A percentile compares a stretch with the other conserved stretches of the same genome.
Evolutionary conservation across 2,113 vertebrate genomes (phyloP).

Genomic region (Cyprinodon variegatus): DNA sequence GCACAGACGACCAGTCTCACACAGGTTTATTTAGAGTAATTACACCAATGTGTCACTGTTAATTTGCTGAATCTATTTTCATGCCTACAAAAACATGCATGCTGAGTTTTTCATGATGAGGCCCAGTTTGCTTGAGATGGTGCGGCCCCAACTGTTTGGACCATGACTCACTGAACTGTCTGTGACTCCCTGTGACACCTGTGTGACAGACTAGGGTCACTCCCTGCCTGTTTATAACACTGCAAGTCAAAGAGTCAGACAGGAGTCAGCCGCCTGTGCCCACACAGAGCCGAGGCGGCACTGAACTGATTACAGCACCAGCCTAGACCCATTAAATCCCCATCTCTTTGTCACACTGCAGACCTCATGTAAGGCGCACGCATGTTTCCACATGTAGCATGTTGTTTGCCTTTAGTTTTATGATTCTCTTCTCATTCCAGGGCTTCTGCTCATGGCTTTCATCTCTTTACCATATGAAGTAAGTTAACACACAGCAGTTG

Average conservation of each 20-base stretch:
- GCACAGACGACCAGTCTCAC: slow-evolving; percentile 14
- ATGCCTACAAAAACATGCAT: slow-evolving; percentile 30
- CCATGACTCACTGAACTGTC: slow-evolving; percentile 50
- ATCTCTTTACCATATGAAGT: slow-evolving; percentile 96
- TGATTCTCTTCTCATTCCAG: slow-evolving; percentile 75
- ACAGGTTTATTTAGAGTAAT: slow-evolving; percentile 25
- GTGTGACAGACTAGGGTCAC: slow-evolving; percentile 61
- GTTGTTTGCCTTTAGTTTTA: slow-evolving; percentile 41
- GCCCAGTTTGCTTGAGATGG: slow-evolving; percentile 14
- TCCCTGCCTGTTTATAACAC: slow-evolving; percentile 45
- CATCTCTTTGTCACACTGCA: slow-evolving; percentile 40
- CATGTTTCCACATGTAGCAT: slow-evolving; percentile 50
- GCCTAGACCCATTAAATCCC: slow-evolving; percentile 74
- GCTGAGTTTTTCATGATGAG: slow-evolving; percentile 20
- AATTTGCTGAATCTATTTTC: slow-evolving; percentile 17
- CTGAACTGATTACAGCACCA: slow-evolving; percentile 62
- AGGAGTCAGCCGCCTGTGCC: slow-evolving; percentile 53
- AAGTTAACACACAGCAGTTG: slow-evolving; percentile 75
- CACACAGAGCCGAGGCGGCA: slow-evolving; percentile 62
- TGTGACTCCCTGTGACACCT: slow-evolving; percentile 58
- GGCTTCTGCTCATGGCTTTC: slow-evolving; percentile 96
- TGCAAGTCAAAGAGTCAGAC: slow-evolving; percentile 60
- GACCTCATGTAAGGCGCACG: slow-evolving; percentile 52
- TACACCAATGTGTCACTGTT: slow-evolving; percentile 29
- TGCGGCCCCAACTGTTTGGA: slow-evolving; percentile 21